phyloP scores from a whole-genome alignment of 1,140 invertebrate species.

The Monochamus saltuarius region DNA sequence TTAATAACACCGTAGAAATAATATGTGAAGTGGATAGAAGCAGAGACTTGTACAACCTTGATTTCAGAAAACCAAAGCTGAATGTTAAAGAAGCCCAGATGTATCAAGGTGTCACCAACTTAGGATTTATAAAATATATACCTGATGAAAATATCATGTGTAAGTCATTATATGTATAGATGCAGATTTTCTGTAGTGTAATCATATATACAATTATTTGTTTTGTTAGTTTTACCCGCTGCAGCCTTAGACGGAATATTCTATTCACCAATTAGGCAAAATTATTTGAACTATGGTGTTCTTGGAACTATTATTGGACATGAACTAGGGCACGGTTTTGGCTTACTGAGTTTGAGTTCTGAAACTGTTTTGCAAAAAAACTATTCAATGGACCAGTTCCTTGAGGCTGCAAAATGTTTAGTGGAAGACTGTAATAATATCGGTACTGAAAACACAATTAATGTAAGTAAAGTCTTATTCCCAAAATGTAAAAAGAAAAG shows the following conservation, averaged over 20 bases:
- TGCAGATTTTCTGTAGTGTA: neutral
- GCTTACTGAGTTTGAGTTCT: constrained; percentile 80
- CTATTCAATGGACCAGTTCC: constrained; percentile 73
- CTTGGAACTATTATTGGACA: constrained; percentile 26
- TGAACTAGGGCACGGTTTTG: constrained; percentile 45
- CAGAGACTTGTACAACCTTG: constrained; percentile 7
- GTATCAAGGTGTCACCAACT: constrained; percentile 17
- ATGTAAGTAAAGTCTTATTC: too few relatives aligned
- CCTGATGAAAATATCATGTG: constrained; percentile 13
- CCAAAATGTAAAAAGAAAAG: too few relatives aligned
- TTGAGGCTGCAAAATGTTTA: constrained; percentile 14
- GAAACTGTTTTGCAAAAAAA: constrained; percentile 70
- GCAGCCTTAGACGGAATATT: constrained; percentile 23
- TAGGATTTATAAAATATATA: constrained; percentile 8
- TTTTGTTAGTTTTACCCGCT: constrained; percentile 24
- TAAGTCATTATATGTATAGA: constrained; percentile 6
- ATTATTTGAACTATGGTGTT: constrained; percentile 26
- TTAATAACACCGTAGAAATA: constrained; percentile 24
- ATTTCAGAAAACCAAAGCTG: constrained; percentile 7
- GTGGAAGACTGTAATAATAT: constrained; percentile 6
- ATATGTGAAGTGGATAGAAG: constrained; percentile 14
- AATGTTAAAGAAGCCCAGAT: constrained; percentile 17
- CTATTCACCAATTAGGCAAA: constrained; percentile 13
- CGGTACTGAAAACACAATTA: neutral
- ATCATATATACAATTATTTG: constrained; percentile 6